Base-by-base conservation (phyloP, 2,888 invertebrate species). In the Hecatera dysodea region DNA sequence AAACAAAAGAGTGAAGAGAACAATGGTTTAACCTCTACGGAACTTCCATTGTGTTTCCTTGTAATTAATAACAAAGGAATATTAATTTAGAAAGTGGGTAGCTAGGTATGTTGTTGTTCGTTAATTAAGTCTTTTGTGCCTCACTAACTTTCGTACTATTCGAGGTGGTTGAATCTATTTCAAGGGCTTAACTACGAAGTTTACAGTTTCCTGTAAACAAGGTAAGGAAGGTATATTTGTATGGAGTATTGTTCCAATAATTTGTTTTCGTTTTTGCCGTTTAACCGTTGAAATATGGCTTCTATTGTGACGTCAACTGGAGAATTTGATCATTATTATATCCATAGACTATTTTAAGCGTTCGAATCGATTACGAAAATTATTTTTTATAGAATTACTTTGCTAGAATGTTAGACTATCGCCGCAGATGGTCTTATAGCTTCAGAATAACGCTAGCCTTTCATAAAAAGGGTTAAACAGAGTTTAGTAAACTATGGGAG, bases 1-100 rank as follows among this genome's bases (percentile, higher is more conserved):
- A 61, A 70, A 70, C 61, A 72, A 72, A 44, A 72, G 42, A 36
- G 24, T n/a, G 27, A 9, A 6, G 12, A 4, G 62, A 72, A 61
- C 50, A 61, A 72, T 42, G 27, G 19, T 36, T 11, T 27, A 1
- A 1, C 36, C 15, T 19, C 36, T 44, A 19, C 27, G 22, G 12
- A 44, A 22, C 19, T 19, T 61, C 33, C 44, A 36, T 52, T 70
- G 69, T 69, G 33, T 72, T 60, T n/a, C 50, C 11, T 17, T 72
- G 15, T 52, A 22, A 22, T 50, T 33, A 73, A 36, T 9, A 42
- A 55, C 48, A 75, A 66, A 48, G 42, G 42, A 65, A 27, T 42
- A 55, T 22, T 70, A 42, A 55, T 65, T 72, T 42, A 12, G 19
- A 48, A 22, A 55, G 46, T 55, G 11, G 11, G 33, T 5, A 2